Evolutionary conservation across 2,113 vertebrate genomes (phyloP).

Genomic region (Manacus vitellinus): DNA sequence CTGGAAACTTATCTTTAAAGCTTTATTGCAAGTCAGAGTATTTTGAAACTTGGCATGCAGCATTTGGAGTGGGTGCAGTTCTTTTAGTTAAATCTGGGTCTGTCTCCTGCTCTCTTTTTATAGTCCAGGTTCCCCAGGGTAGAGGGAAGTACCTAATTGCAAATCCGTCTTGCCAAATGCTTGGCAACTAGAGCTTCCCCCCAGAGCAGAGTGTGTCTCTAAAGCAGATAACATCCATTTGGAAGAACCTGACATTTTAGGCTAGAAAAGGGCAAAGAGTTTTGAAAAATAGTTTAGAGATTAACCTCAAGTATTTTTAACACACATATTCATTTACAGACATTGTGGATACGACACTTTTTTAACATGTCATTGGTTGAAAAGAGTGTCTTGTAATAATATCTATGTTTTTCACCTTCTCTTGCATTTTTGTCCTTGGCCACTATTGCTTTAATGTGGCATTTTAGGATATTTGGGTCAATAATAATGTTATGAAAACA

Average conservation of each 20-base stretch:
- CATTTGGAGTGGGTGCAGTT: conserved; percentile 33
- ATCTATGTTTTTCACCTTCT: not conserved
- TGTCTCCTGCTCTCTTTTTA: not conserved
- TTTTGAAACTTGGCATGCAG: conserved; percentile 32
- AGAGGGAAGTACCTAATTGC: conserved; percentile 32
- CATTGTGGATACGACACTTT: not conserved
- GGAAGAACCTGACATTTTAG: not conserved
- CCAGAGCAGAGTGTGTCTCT: not conserved
- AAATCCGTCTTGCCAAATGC: conserved; percentile 14
- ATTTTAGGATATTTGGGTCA: not conserved
- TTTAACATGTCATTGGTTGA: not conserved
- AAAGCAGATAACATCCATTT: not conserved
- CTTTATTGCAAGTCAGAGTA: not conserved
- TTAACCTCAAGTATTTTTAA: conserved; percentile 5
- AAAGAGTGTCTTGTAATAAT: not conserved
- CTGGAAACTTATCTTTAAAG: conserved; percentile 26
- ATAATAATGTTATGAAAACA: not conserved
- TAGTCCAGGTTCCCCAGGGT: not conserved
- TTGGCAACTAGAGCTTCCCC: not conserved
- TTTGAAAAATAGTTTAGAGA: conserved; percentile 30
- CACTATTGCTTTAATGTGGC: not conserved
- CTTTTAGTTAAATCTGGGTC: not conserved
- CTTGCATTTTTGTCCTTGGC: not conserved
- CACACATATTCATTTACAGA: not conserved
- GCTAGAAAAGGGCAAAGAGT: conserved; percentile 1